phyloP scores from a whole-genome alignment of 2,888 invertebrate species.

The Latrodectus elegans region DNA sequence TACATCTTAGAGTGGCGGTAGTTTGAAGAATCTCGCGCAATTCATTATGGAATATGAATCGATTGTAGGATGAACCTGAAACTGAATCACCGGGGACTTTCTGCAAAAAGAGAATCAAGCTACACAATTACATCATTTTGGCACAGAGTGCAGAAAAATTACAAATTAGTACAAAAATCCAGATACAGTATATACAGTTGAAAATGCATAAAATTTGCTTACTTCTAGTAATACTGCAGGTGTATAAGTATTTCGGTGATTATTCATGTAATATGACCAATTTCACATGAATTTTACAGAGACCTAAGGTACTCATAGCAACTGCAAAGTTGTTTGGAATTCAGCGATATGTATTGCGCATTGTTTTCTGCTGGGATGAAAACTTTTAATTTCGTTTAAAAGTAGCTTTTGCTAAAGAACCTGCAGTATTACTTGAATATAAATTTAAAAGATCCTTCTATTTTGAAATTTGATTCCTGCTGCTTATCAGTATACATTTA shows the following conservation, averaged over 20 bases:
- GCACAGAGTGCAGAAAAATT: not conserved
- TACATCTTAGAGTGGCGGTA: too few relatives aligned
- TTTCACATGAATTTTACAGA: not conserved
- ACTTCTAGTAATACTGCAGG: slow-evolving; percentile 1
- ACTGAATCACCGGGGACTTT: not conserved
- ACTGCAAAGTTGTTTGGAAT: slow-evolving; percentile 33
- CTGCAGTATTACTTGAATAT: slow-evolving; percentile 27
- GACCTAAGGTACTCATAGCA: slow-evolving; percentile 28
- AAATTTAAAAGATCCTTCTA: too few relatives aligned
- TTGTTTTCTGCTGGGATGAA: slow-evolving; percentile 23
- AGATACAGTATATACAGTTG: not conserved
- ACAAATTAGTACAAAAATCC: not conserved
- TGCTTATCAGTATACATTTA: too few relatives aligned
- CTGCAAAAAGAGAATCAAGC: not conserved
- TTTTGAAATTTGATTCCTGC: too few relatives aligned
- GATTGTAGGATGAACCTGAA: not conserved
- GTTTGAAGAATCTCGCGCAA: too few relatives aligned
- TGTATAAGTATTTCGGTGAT: not conserved
- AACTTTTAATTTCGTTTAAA: slow-evolving; percentile 2
- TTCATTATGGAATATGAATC: too few relatives aligned
- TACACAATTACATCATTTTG: not conserved
- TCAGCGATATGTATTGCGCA: slow-evolving; percentile 52
- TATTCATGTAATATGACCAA: not conserved
- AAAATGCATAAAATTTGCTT: not conserved
- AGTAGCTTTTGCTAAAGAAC: not conserved